Base-by-base conservation (phyloP, 2,888 invertebrate species). In the Neria commutata region DNA sequence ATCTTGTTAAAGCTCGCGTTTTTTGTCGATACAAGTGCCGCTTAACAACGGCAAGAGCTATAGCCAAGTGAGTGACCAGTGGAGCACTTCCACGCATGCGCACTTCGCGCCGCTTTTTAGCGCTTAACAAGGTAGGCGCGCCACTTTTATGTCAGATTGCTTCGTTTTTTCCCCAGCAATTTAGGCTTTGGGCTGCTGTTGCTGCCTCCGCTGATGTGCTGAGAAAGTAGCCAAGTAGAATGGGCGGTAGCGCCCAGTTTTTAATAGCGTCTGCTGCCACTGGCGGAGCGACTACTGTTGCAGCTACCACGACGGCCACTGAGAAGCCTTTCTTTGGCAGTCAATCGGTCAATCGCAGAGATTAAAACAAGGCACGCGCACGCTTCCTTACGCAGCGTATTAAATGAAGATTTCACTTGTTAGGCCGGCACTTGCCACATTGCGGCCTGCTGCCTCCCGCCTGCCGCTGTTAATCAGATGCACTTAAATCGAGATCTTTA, bases 41-140 rank as follows among this genome's bases (percentile, higher is more conserved):
- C n/a, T n/a, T n/a, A n/a, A n/a, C n/a, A n/a, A n/a, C n/a, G n/a
- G n/a, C n/a, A n/a, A n/a, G 29, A 29, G 29, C 29, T 11, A 29
- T 6, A 29, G n/a, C 29, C 29, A 29, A 29, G 29, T 29, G 6
- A 29, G 29, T 29, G 6, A 11, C 6, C 29, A 29, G 29, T 8
- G 29, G 6, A 11, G 29, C 29, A 21, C 23, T 69, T 63, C 53
- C 58, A 61, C 50, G 54, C 52, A 42, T 45, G 54, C 54, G 46
- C 23, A 46, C 40, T 16, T 6, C 11, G 29, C 29, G n/a, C n/a
- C n/a, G 29, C 29, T 29, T 29, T 71, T 71, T 71, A 61, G 56
- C 73, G 69, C 71, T 72, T 72, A 72, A 72, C 71, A 72, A 72
- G 71, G 74, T 74, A 67, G 71, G 74, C 71, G 74, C 66, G 62